Percentiles rank a stretch among this genome's conserved stretches.
These are phyloP conservation scores for Fukomys damarensis DNA, from an alignment of 2,113 vertebrate species.

Conservation along the genomic window DNA sequence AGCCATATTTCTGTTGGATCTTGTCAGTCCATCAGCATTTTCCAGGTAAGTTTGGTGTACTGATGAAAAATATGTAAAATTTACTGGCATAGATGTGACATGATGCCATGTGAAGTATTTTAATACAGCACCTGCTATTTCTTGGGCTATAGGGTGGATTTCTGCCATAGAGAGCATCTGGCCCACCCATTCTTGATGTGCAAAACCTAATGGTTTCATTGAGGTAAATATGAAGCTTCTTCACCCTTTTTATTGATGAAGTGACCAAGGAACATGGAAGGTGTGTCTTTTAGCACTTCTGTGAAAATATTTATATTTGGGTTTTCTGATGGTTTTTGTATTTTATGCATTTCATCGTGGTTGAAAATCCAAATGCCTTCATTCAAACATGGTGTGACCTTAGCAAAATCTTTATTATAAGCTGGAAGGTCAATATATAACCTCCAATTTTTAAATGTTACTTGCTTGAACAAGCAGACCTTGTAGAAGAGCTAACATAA, in stretches of 20 bases:
- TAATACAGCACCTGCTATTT: slow-evolving; percentile 44
- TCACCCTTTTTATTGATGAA: background rate
- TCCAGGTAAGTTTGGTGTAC: background rate
- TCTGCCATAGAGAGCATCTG: slow-evolving; percentile 56
- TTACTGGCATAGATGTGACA: background rate
- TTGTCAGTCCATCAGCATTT: background rate
- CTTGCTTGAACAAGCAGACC: background rate
- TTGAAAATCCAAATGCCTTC: slow-evolving; percentile 28
- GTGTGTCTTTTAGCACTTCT: slow-evolving; percentile 47
- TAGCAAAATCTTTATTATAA: background rate
- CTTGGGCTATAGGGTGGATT: slow-evolving; percentile 31
- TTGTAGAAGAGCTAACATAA: background rate
- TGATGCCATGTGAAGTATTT: slow-evolving; percentile 37
- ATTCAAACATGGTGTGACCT: background rate
- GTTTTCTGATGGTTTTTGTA: slow-evolving; percentile 51
- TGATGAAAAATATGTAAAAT: background rate
- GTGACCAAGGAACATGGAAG: background rate
- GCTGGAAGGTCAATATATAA: background rate
- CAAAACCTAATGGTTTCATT: background rate
- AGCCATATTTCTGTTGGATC: slow-evolving; percentile 26
- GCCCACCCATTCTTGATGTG: background rate
- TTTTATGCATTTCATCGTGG: slow-evolving; percentile 51
- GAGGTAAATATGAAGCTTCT: background rate
- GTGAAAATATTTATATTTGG: slow-evolving; percentile 52
- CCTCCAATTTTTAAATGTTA: background rate